Conservation (phyloP, 1,140 invertebrate genomes). For the Drosophila oshimai region DNA sequence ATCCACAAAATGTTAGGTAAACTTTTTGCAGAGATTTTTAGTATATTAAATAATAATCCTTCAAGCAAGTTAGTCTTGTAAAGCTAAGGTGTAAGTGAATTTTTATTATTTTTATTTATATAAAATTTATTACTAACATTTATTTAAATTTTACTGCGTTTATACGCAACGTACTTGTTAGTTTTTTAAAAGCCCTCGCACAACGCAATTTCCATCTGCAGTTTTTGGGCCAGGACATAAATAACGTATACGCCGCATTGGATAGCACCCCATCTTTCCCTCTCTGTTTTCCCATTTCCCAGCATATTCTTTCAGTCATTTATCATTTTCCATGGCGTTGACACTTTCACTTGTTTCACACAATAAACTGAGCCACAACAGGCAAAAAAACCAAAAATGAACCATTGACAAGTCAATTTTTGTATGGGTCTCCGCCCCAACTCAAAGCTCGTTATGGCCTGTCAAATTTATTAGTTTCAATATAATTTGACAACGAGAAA, state of each 20-base stretch:
- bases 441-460: constrained; percentile 51
- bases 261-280: constrained; percentile 18
- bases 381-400: constrained; percentile 20
- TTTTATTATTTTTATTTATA: too few species aligned
- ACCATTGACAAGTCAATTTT: constrained; percentile 73
- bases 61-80: too few species aligned
- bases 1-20: neutral
- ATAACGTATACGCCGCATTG: constrained; percentile 78
- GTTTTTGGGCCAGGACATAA: constrained; percentile 57
- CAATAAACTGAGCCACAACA: constrained; percentile 52
- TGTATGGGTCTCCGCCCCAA: constrained; percentile 17
- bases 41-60: too few species aligned
- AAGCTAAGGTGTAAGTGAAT: too few species aligned
- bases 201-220: constrained; percentile 54
- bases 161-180: constrained; percentile 11
- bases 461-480: constrained; percentile 79
- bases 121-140: too few species aligned
- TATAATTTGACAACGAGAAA: constrained; percentile 74
- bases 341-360: constrained; percentile 78
- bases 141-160: neutral
- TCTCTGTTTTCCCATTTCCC: constrained; percentile 4
- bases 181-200: constrained; percentile 30
- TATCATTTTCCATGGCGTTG: constrained; percentile 75
- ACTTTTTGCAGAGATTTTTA: neutral
- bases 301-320: constrained; percentile 59